A percentile compares a stretch with the other conserved stretches of the same genome.
Evolutionary conservation across 1,140 invertebrate genomes (phyloP).

Genomic region (Macrosteles quadrilineatus): DNA sequence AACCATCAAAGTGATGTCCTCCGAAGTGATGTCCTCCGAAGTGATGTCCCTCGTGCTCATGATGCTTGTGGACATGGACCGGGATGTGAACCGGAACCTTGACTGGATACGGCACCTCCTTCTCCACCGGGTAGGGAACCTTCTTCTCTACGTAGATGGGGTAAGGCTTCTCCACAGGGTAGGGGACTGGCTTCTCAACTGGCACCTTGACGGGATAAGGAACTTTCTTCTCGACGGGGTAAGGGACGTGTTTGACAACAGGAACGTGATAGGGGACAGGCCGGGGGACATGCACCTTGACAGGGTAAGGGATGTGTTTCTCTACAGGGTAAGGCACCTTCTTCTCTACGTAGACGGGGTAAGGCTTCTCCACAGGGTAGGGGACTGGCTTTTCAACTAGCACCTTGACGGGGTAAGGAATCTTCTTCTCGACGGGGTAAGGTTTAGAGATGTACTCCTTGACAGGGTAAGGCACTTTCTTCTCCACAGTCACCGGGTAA

Average conservation of each 20-base stretch:
- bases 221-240: conserved; percentile 30
- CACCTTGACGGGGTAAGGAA: conserved; percentile 29
- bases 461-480: conserved; percentile 64
- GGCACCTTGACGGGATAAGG: conserved; percentile 17
- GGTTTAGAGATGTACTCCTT: conserved; percentile 48
- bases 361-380: conserved; percentile 58
- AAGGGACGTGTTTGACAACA: conserved; percentile 24
- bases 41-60: conserved; percentile 48
- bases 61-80: conserved; percentile 50
- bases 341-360: conserved; percentile 64
- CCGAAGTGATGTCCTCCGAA: conserved; percentile 38
- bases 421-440: conserved; percentile 44
- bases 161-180: conserved; percentile 51
- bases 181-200: conserved; percentile 60
- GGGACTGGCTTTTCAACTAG: conserved; percentile 46
- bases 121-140: conserved; percentile 56
- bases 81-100: conserved; percentile 60
- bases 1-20: conserved; percentile 24
- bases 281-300: conserved; percentile 49
- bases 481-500: conserved; percentile 48
- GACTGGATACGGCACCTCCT: conserved; percentile 52
- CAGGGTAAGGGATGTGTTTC: conserved; percentile 52
- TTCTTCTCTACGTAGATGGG: conserved; percentile 44
- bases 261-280: conserved; percentile 21
- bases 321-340: conserved; percentile 64